These are phyloP conservation scores for Oryzias sinensis DNA, from an alignment of 2,797 vertebrate genomes.

Conservation along the genomic window DNA sequence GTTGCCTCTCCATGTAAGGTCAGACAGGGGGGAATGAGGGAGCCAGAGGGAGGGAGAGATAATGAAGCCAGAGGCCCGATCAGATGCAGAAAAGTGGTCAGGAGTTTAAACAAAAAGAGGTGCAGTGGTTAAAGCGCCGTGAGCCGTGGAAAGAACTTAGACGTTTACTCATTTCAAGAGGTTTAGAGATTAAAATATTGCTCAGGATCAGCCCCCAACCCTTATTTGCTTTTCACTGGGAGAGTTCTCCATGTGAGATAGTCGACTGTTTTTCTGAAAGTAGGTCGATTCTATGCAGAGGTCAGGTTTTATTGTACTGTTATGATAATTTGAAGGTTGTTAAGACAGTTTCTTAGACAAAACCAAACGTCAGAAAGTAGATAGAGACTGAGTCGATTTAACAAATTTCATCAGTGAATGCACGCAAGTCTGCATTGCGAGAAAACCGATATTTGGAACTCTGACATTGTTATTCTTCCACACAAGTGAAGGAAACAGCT, in stretches of 20 bases:
- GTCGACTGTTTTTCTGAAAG: no score
- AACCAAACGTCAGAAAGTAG: no score
- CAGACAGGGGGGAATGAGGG: slow-evolving; percentile 73
- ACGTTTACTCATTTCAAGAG: slow-evolving; percentile 20
- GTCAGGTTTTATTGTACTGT: no score
- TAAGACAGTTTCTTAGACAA: no score
- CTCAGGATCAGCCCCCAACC: slow-evolving; percentile 1
- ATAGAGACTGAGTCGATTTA: no score
- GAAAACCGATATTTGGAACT: background rate
- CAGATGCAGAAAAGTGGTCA: slow-evolving; percentile 72
- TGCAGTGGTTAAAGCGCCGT: slow-evolving; percentile 17
- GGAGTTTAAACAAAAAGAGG: slow-evolving; percentile 44
- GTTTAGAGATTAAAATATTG: background rate
- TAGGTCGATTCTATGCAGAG: no score
- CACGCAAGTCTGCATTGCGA: background rate
- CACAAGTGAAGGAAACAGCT: slow-evolving; percentile 2
- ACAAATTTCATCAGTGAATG: background rate
- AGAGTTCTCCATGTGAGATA: background rate
- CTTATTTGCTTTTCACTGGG: slow-evolving; percentile 30
- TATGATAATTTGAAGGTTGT: no score
- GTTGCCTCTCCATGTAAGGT: slow-evolving; percentile 86
- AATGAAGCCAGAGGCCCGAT: slow-evolving; percentile 75
- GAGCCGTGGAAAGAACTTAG: slow-evolving; percentile 7
- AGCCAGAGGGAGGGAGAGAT: slow-evolving; percentile 70
- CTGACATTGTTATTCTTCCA: background rate